Conservation (phyloP, 1,140 invertebrate genomes). For the Araneus ventricosus region DNA sequence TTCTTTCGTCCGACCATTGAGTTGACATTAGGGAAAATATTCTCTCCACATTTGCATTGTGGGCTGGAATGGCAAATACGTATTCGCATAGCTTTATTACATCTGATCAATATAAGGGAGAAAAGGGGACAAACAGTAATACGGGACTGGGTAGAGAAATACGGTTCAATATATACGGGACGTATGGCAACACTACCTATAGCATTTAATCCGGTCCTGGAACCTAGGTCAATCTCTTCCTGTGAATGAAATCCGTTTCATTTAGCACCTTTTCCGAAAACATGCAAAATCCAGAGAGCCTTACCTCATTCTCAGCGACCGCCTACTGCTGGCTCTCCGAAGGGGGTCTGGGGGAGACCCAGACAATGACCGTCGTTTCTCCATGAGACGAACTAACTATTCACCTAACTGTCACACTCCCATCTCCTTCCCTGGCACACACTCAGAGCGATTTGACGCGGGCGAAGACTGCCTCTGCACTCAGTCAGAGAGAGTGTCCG, state of each 20-base stretch:
- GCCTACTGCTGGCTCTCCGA: neutral
- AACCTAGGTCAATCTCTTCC: no score
- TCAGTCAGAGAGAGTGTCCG: neutral
- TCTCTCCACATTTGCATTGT: no score
- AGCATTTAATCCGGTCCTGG: no score
- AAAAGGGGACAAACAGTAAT: no score
- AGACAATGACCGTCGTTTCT: neutral
- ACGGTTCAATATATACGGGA: no score
- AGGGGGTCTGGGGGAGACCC: neutral
- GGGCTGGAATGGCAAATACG: no score
- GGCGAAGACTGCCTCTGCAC: neutral
- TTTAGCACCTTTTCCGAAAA: neutral
- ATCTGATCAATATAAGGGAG: no score
- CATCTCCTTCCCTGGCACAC: neutral
- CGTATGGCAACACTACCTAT: no score
- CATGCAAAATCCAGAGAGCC: neutral
- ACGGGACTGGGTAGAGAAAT: no score
- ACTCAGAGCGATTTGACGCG: neutral
- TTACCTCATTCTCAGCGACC: conserved; percentile 52
- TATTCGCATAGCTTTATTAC: no score
- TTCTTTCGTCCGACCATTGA: no score
- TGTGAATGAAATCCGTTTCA: neutral
- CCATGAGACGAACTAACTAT: neutral
- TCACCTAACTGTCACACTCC: neutral
- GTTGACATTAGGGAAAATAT: no score